These are phyloP conservation scores for Poeciliopsis occidentalis DNA, from an alignment of 2,113 vertebrate species.

Conservation along the genomic window DNA sequence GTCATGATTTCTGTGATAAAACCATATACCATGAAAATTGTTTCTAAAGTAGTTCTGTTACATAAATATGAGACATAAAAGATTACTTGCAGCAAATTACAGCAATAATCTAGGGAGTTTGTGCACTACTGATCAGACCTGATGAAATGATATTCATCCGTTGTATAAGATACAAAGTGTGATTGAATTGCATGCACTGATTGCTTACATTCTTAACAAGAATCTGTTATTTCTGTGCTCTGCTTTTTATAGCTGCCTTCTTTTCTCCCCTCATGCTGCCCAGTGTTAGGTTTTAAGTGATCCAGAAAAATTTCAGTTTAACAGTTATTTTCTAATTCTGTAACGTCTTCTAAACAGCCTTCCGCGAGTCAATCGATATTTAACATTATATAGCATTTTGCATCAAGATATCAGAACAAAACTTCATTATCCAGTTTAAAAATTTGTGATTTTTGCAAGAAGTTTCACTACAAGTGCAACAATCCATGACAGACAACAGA, in stretches of 20 bases:
- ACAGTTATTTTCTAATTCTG: conserved; percentile 25
- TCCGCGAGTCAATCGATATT: conserved; percentile 20
- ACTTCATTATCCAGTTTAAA: neutral
- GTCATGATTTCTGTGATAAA: neutral
- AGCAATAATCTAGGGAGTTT: neutral
- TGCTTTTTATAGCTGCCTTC: neutral
- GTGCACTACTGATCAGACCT: neutral
- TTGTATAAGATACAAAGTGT: neutral
- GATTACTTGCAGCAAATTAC: conserved; percentile 10
- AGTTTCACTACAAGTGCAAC: neutral
- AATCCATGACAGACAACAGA: neutral
- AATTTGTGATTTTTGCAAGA: neutral
- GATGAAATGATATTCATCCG: neutral
- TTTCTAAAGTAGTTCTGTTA: neutral
- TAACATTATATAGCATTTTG: conserved; percentile 29
- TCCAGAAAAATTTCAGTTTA: conserved; percentile 52
- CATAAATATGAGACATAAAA: neutral
- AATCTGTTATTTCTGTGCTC: neutral
- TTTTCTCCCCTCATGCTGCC: neutral
- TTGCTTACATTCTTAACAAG: neutral
- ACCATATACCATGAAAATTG: neutral
- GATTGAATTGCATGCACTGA: conserved; percentile 7
- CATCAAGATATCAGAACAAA: conserved; percentile 23
- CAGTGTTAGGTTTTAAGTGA: conserved; percentile 26
- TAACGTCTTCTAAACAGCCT: conserved; percentile 24